Conservation (phyloP, 1,140 invertebrate genomes). For the Colletes gigas region DNA sequence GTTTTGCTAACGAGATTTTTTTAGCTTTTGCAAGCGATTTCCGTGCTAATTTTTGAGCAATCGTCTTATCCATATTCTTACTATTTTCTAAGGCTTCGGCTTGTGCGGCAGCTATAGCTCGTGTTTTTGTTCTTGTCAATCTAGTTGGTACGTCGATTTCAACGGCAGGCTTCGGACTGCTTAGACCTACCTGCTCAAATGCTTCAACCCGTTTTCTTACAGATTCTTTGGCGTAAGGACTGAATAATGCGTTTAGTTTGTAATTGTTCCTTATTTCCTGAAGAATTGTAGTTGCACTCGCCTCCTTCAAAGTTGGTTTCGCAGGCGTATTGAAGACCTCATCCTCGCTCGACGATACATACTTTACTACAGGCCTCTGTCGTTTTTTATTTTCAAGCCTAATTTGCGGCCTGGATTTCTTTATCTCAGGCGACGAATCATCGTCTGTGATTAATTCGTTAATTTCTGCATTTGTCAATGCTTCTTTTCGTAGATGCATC, state of each 20-base stretch:
- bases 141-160: constrained; percentile 61
- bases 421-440: constrained; percentile 73
- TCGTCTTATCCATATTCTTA: constrained; percentile 30
- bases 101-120: constrained; percentile 69
- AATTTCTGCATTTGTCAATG: constrained; percentile 39
- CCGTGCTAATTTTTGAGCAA: constrained; percentile 68
- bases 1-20: constrained; percentile 71
- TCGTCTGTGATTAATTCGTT: constrained; percentile 77
- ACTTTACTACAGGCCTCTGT: constrained; percentile 35
- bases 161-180: constrained; percentile 63
- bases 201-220: constrained; percentile 84
- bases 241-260: constrained; percentile 76
- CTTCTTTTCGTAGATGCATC: constrained; percentile 37
- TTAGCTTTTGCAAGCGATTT: constrained; percentile 76
- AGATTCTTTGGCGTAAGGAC: constrained; percentile 83
- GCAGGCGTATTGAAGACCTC: constrained; percentile 55
- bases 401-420: constrained; percentile 34
- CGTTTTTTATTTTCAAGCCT: constrained; percentile 37
- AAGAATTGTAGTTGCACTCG: background rate
- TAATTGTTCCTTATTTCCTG: constrained; percentile 58
- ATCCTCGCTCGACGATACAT: constrained; percentile 62
- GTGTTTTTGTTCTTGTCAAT: constrained; percentile 79
- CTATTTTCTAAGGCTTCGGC: constrained; percentile 18
- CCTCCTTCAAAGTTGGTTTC: constrained; percentile 17
- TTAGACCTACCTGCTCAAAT: constrained; percentile 81